These are phyloP conservation scores for Andrena dorsata DNA, from an alignment of 2,888 invertebrate genomes.

Conservation along the genomic window DNA sequence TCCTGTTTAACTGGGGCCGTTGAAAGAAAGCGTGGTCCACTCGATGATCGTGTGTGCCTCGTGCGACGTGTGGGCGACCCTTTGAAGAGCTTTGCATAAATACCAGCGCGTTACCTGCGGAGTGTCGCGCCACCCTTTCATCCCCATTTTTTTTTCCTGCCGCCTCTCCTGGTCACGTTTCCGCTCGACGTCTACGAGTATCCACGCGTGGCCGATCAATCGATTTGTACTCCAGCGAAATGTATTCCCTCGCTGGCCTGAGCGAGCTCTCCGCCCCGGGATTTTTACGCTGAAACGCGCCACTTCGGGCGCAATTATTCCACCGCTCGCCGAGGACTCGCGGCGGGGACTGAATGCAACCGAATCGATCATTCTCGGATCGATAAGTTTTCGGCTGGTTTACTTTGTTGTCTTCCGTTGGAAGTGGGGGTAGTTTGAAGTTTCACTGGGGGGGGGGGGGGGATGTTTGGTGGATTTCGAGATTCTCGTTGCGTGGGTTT, in stretches of 20 bases:
- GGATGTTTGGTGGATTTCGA: no score
- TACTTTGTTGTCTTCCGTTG: neutral
- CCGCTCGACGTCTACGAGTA: slow-evolving; percentile 17
- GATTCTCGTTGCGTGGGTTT: no score
- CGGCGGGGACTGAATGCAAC: neutral
- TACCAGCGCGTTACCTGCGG: neutral
- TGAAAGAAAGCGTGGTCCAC: neutral
- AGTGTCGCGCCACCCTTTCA: slow-evolving; percentile 2
- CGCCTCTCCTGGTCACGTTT: neutral
- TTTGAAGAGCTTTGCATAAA: slow-evolving; percentile 11
- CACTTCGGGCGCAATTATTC: slow-evolving; percentile 29
- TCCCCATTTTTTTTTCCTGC: neutral
- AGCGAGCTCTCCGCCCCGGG: neutral
- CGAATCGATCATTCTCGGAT: slow-evolving; percentile 3
- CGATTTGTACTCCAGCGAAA: slow-evolving; percentile 26
- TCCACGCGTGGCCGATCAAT: slow-evolving; percentile 37
- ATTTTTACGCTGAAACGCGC: slow-evolving; percentile 32
- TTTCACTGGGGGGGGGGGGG: no score
- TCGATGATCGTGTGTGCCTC: neutral
- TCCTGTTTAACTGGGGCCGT: neutral
- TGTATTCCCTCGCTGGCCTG: slow-evolving; percentile 11
- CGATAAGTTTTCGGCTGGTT: neutral
- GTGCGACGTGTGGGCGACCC: neutral
- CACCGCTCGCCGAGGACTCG: slow-evolving; percentile 9
- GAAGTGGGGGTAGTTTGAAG: no score